Evolutionary conservation across 2,888 invertebrate species (phyloP), one percentile per base, ranked within the genome.

Genomic region (Lasioglossum oenotherae): DNA sequence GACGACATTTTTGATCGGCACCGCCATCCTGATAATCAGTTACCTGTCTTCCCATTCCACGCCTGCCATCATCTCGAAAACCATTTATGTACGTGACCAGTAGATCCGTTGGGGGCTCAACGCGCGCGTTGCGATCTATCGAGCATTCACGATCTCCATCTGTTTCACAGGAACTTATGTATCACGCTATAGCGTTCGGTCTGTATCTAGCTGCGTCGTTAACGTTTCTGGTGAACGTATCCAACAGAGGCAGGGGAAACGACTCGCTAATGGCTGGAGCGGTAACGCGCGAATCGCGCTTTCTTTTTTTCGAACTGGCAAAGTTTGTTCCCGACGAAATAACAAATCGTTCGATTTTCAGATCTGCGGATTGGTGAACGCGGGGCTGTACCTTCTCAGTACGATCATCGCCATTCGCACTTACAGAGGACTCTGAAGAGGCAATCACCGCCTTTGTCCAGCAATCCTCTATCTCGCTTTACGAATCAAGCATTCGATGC

Each of bases 51-150:
- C 98, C 2, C 96, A 98, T 75, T 97, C 98, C 27, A 98, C 98
- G 0, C 97, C 98, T n/a, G 97, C 98, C 53, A 97, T 98, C 90
- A 97, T 98, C 92, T 96, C 98, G 1, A 98, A 98, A 96, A 98
- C 98, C 2, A 96, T 97, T 88, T 97, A 97, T 92, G 98, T 98
- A 97, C 92, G 98, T 97, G 95, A 97, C 97, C 97, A 67, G 10
- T 3, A 19, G 38, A 69, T 69, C 35, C 16, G 38, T 3, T 4
- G 16, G 60, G 19, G 12, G 3, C 0, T 2, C 6, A 41, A 49
- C n/a, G 38, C 23, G 14, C 23, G 14, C 23, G 4, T 1, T n/a
- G n/a, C 23, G 31, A 46, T 46, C 6, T 19, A 19, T 4, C 46
- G 16, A 2, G 10, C 12, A 19, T 19, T 49, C 49, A 73, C 35